Evolutionary conservation across 2,888 invertebrate species (phyloP).

Genomic region (Eristalinus sepulchralis): DNA sequence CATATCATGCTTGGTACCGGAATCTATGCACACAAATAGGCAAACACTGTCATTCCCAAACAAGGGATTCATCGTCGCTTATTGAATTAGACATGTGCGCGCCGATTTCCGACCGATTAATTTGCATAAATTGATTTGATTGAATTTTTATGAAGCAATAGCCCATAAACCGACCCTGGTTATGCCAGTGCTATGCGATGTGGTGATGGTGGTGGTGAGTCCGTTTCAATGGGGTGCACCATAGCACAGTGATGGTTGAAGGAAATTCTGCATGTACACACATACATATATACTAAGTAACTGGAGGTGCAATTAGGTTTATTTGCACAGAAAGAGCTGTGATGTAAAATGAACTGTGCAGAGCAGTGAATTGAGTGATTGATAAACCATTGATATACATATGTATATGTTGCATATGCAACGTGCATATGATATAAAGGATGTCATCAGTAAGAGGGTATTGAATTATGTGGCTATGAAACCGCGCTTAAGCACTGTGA

Average conservation of each 20-base stretch:
- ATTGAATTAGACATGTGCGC: constrained; percentile 71
- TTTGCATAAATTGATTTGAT: constrained; percentile 82
- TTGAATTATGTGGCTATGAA: not conserved
- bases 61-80: constrained; percentile 62
- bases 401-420: not conserved
- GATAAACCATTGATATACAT: not conserved
- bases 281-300: not conserved
- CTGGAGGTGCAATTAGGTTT: constrained; percentile 5
- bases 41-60: constrained; percentile 36
- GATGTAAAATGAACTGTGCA: constrained; percentile 2
- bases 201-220: constrained; percentile 15
- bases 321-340: constrained; percentile 51
- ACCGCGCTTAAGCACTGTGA: not conserved
- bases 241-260: not conserved
- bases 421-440: not conserved
- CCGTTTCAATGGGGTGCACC: not conserved
- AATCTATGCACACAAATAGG: constrained; percentile 54
- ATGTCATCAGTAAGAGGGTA: not conserved
- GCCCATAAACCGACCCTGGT: constrained; percentile 59
- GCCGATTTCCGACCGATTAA: constrained; percentile 76
- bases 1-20: constrained; percentile 25
- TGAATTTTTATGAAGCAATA: constrained; percentile 79
- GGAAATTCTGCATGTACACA: constrained; percentile 23
- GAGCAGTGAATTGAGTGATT: not conserved
- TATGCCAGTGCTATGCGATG: not conserved